phyloP scores from a whole-genome alignment of 2,888 invertebrate species.

The Nemapogon koenigi region DNA sequence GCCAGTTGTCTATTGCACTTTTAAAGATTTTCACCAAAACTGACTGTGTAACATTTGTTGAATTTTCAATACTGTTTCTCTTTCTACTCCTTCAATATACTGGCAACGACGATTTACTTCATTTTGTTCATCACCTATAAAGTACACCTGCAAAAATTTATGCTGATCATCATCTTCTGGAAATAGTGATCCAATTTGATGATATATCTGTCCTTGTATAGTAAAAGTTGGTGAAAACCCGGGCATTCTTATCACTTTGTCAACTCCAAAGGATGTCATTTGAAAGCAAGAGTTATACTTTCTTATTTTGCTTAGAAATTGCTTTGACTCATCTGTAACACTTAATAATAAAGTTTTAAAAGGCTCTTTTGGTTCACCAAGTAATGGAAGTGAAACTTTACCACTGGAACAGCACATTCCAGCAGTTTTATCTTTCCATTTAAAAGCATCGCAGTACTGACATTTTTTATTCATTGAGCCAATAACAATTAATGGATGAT shows the following conservation, averaged over 20 bases:
- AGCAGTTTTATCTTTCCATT: conserved; percentile 12
- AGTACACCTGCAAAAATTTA: too few relatives aligned
- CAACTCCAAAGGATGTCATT: background rate
- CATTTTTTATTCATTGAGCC: conserved; percentile 6
- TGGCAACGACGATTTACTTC: background rate
- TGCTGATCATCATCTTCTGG: too few relatives aligned
- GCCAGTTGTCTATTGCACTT: conserved; percentile 1
- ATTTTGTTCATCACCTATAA: too few relatives aligned
- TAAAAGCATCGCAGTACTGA: conserved; percentile 2
- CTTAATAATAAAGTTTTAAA: conserved; percentile 1
- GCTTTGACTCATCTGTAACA: conserved; percentile 1
- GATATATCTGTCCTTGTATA: too few relatives aligned
- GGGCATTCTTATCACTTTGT: too few relatives aligned
- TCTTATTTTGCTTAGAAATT: background rate
- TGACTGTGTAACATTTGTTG: background rate
- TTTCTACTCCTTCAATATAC: background rate
- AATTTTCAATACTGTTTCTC: background rate
- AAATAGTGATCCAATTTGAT: too few relatives aligned
- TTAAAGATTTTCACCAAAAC: background rate
- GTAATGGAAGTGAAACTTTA: too few relatives aligned
- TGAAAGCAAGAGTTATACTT: too few relatives aligned
- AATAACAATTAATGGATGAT: background rate
- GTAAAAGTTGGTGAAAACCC: too few relatives aligned
- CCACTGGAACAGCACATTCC: conserved; percentile 12
- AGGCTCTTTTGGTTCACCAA: conserved; percentile 9